Percentiles rank a stretch among this genome's conserved stretches.
These are phyloP conservation scores for Sebastiscus tertius DNA, from an alignment of 2,797 vertebrate genomes.

Conservation along the genomic window DNA sequence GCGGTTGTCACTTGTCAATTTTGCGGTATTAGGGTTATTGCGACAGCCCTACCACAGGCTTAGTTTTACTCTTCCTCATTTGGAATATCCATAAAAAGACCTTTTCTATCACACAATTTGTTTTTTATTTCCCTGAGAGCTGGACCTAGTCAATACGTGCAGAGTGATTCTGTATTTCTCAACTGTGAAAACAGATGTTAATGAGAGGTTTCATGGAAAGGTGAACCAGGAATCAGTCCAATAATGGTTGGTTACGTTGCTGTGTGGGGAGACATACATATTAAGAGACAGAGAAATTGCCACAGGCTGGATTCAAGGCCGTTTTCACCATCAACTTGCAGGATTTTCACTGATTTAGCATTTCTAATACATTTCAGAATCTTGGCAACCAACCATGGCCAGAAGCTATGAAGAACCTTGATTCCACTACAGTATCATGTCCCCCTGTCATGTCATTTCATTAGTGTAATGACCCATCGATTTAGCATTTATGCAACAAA, in stretches of 20 bases:
- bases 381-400: slow-evolving; percentile 26
- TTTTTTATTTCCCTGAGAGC: slow-evolving; percentile 5
- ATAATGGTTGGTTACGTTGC: slow-evolving; percentile 2
- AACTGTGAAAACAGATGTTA: slow-evolving; percentile 64
- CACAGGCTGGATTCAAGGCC: slow-evolving; percentile 20
- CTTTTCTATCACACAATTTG: slow-evolving; percentile 31
- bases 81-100: slow-evolving; percentile 42
- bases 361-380: slow-evolving; percentile 27
- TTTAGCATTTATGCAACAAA: slow-evolving; percentile 67
- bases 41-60: not conserved
- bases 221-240: slow-evolving; percentile 44
- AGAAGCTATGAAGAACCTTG: slow-evolving; percentile 49
- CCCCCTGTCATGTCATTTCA: slow-evolving; percentile 58
- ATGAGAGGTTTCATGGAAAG: slow-evolving; percentile 45
- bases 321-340: slow-evolving; percentile 12
- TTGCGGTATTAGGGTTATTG: no score
- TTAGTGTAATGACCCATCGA: slow-evolving; percentile 67
- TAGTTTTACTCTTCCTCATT: slow-evolving; percentile 27
- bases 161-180: slow-evolving; percentile 54
- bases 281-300: not conserved
- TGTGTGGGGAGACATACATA: not conserved
- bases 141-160: slow-evolving; percentile 24
- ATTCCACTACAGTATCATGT: slow-evolving; percentile 29
- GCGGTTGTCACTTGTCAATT: no score
- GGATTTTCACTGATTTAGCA: slow-evolving; percentile 29